Conservation (phyloP, 2,113 vertebrate species). For the Rhinopomastus cyanomelas region DNA sequence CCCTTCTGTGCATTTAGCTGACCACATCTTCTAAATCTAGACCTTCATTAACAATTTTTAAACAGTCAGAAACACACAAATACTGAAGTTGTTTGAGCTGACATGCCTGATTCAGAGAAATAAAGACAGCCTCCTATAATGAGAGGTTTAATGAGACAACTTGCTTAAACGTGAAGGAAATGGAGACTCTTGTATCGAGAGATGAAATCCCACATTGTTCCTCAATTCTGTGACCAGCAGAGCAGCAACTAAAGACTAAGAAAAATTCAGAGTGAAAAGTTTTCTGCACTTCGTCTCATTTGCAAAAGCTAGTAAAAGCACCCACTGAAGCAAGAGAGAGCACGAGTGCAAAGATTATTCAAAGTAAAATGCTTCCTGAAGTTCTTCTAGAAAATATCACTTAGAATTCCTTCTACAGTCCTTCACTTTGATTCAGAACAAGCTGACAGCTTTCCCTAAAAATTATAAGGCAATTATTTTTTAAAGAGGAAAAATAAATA, state of each 20-base stretch:
- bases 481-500: background rate
- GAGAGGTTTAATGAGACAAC: background rate
- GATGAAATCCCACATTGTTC: background rate
- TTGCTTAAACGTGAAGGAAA: background rate
- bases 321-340: background rate
- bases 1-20: background rate
- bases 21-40: background rate
- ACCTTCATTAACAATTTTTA: background rate
- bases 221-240: fast-evolving
- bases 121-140: background rate
- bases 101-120: fast-evolving
- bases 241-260: background rate
- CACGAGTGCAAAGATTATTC: background rate
- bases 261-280: background rate
- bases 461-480: background rate
- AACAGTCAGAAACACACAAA: background rate
- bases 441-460: background rate
- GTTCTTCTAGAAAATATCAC: background rate
- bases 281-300: background rate
- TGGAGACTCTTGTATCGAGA: background rate
- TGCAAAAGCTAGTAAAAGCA: background rate
- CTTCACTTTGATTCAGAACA: background rate
- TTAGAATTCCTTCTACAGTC: background rate
- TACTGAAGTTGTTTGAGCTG: background rate
- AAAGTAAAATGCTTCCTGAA: background rate